Base-by-base conservation (phyloP, 2,888 invertebrate genomes). In the Galerucella calmariensis region DNA sequence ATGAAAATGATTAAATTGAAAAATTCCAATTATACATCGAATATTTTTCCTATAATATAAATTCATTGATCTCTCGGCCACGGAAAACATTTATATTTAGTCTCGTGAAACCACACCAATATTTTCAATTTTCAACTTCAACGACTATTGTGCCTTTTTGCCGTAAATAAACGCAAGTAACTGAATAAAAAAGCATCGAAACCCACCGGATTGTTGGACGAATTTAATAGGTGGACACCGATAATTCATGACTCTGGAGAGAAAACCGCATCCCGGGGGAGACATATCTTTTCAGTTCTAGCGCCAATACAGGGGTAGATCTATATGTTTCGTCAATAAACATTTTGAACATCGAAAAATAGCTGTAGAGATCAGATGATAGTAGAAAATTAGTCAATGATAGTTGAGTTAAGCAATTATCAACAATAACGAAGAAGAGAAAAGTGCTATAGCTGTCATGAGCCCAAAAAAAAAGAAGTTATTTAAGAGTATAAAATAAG, bases 231-330 rank as follows among this genome's bases (percentile, higher is more conserved):
- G 71, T 62, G 62, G 62, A 62, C 62, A 62, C 62, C 62, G 62
- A 62, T 62, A 62, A 62, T 62, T 62, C 62, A 62, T 62, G 62
- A 62, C 62, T 27, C 62, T 35, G 62, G 79, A 73, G 76, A 78
- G 79, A 67, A 78, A 79, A 78, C 75, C 67, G 76, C 67, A 71
- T 63, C 72, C 63, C 72, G 14, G 46, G 66, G 71, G 74, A 74
- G 67, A 74, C 59, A 65, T 46, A 63, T 63, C 66, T 51, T 44
- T 53, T 53, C 69, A 61, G 73, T 78, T 81, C 75, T 82, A 44
- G 56, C 80, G 81, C 81, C 77, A 63, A 77, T 63, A 44, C 82
- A 48, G 48, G 48, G 48, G 48, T 5, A 48, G 48, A 48, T 12
- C 14, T 48, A 48, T 12, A 48, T 48, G 14, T 12, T 12, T 12